Evolutionary conservation across 1,140 invertebrate species (phyloP), one percentile per base, ranked within the genome.

Genomic region (Zelostemma sp.): DNA sequence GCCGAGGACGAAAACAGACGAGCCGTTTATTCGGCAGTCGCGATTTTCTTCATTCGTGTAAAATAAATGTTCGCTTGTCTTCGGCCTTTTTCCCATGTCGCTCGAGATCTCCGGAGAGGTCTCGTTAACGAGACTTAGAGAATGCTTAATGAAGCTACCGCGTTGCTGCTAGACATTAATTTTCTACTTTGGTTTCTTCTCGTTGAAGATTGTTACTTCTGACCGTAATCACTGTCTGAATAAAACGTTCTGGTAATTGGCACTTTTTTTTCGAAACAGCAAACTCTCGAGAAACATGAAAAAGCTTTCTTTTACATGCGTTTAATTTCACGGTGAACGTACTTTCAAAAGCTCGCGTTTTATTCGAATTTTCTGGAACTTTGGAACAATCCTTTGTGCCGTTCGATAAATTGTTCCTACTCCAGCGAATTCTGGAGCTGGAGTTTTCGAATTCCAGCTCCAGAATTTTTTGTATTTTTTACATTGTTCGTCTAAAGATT

Each of bases 71-170:
- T 17, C 46, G 25, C 49, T 48, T 28, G 40, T 49, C 54, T 48
- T 47, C 48, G 40, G 48, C 51, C 49, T 31, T 57, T 68, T 59
- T 64, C 50, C 58, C 55, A 46, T 43, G 56, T 62, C 53, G 48
- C 46, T 53, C n/a, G 35, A 61, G 53, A 43, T 50, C 58, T 50
- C 56, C 28, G 43, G 47, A 57, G 72, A 72, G 56, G 38, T 72
- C 67, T 63, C 40, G 57, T 63, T 68, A 69, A 67, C 56, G 58
- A 69, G 49, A 72, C 50, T 68, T 69, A 18, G 50, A 66, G 65
- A 72, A 69, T 68, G 47, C 53, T 62, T 62, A 58, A 68, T 49
- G 47, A 61, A 56, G 48, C 56, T 50, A 38, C 49, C 49, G 43
- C 43, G 38, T 48, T 17, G 14, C 49, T 12, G 18, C 43, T 54